phyloP scores from a whole-genome alignment of 2,888 invertebrate genomes.

The Celastrina argiolus region DNA sequence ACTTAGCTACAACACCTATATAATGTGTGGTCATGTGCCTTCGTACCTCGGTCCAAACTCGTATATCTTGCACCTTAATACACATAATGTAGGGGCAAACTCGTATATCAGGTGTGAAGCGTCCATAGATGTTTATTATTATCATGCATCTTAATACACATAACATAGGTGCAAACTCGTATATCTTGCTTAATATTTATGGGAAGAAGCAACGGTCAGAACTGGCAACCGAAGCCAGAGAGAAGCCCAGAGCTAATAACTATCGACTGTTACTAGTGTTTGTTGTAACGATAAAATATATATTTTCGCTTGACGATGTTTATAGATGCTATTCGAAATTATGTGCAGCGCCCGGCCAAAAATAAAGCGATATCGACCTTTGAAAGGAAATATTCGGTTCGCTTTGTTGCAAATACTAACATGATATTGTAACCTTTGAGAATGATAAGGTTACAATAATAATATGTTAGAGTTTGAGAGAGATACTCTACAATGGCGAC shows the following conservation, averaged over 20 bases:
- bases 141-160: too few species aligned
- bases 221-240: background rate
- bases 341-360: too few species aligned
- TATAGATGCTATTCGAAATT: background rate
- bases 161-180: constrained; percentile 2
- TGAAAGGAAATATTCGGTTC: too few species aligned
- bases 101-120: too few species aligned
- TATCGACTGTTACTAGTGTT: background rate
- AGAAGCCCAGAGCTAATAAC: background rate
- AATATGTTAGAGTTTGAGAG: too few species aligned
- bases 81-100: too few species aligned
- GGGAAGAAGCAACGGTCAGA: background rate
- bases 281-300: background rate
- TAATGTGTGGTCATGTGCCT: constrained; percentile 55
- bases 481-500: too few species aligned
- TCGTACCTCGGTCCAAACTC: constrained; percentile 21
- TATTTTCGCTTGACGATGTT: background rate
- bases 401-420: too few species aligned
- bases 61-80: background rate
- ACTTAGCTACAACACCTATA: constrained; percentile 60
- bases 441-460: too few species aligned
- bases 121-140: too few species aligned
- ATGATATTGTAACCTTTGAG: too few species aligned
- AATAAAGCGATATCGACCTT: too few species aligned
- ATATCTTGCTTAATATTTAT: background rate